phyloP scores from a whole-genome alignment of 2,888 invertebrate species.

The Candidula unifasciata region DNA sequence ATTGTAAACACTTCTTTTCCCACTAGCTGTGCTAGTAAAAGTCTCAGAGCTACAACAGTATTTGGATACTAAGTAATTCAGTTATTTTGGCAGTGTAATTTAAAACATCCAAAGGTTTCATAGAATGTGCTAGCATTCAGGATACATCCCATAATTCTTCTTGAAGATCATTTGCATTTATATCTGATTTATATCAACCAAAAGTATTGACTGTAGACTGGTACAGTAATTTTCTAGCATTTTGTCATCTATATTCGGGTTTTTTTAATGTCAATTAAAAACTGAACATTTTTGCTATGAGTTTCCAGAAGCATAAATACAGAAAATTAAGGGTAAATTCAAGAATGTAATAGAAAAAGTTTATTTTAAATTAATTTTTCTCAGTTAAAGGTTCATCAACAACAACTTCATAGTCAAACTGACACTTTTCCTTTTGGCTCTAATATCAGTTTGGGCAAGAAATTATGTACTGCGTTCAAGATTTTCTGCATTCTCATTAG shows the following conservation, averaged over 20 bases:
- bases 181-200: too few relatives aligned
- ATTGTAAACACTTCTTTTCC: too few relatives aligned
- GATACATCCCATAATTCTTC: too few relatives aligned
- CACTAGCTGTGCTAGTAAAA: too few relatives aligned
- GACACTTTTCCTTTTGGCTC: neutral
- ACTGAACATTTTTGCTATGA: neutral
- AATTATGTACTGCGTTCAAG: constrained; percentile 10
- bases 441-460: neutral
- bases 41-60: too few relatives aligned
- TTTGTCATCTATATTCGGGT: neutral
- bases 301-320: constrained; percentile 5
- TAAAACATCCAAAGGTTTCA: too few relatives aligned
- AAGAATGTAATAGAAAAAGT: neutral
- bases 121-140: too few relatives aligned
- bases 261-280: constrained; percentile 6
- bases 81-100: too few relatives aligned
- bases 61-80: too few relatives aligned
- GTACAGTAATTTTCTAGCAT: too few relatives aligned
- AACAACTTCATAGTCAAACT: neutral
- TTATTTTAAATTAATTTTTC: neutral
- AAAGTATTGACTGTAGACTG: too few relatives aligned
- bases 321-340: neutral
- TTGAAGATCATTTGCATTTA: too few relatives aligned
- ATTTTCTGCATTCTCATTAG: constrained; percentile 6
- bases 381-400: neutral